Conservation (phyloP, 1,140 invertebrate species). For the Aphaenogaster floridana region DNA sequence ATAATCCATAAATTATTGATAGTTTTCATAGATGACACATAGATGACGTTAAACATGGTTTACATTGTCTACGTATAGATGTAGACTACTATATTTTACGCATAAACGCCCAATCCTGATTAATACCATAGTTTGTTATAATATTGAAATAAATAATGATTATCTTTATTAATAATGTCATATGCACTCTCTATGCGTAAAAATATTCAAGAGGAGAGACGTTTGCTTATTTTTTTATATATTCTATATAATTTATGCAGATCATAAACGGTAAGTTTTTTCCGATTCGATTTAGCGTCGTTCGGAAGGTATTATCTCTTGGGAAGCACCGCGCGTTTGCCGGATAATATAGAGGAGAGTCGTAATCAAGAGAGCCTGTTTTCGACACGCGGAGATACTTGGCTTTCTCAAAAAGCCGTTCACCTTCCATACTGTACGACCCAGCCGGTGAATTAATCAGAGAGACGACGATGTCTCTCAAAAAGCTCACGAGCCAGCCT, state of each 20-base stretch:
- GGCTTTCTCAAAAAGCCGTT: constrained; percentile 12
- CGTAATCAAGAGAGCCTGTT: background rate
- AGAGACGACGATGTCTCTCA: constrained; percentile 60
- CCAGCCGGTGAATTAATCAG: constrained; percentile 73
- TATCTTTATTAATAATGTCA: background rate
- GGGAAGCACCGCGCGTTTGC: background rate
- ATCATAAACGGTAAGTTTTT: background rate
- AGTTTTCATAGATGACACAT: too few relatives aligned
- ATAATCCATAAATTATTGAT: too few relatives aligned
- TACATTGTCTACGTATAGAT: too few relatives aligned
- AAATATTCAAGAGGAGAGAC: background rate
- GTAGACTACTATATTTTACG: too few relatives aligned
- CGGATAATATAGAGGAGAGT: background rate
- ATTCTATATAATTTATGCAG: background rate
- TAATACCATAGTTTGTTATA: background rate
- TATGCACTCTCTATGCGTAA: background rate
- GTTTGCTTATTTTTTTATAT: background rate
- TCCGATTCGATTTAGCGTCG: constrained; percentile 27
- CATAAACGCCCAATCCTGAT: background rate
- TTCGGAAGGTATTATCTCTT: background rate
- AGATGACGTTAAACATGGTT: too few relatives aligned
- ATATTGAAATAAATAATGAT: background rate
- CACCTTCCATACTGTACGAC: background rate
- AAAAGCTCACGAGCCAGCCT: constrained; percentile 58
- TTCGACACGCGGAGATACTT: constrained; percentile 43